Evolutionary conservation across 2,888 invertebrate species (phyloP), one percentile per base, ranked within the genome.

Genomic region (Cryptocheilus praepositus): DNA sequence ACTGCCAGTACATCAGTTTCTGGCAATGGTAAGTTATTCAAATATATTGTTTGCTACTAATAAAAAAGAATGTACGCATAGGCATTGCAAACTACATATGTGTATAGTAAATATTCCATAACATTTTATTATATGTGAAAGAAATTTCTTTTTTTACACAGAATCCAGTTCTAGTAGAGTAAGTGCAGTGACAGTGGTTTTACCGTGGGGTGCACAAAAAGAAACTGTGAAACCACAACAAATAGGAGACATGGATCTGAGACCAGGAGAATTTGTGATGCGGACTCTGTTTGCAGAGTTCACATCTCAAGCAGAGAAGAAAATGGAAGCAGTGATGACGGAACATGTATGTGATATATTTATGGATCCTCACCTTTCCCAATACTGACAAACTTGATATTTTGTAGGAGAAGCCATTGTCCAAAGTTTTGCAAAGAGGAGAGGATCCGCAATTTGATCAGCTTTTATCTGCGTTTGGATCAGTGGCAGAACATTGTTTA

Each of bases 401-500:
- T 19, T 58, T 67, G 67, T 83, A 96, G 93, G 99, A 99, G 86
- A 96, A 96, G 86, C 95, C 96, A n/a, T 89, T 99, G 45, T 96
- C 97, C 28, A 99, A 99, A 91, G 93, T 97, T 1, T 89, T 99
- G 63, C 98, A 98, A 90, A 92, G 98, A 74, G 98, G 98, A 11
- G 99, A 99, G 90, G 99, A 99, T 90, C 90, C 94, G 8, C 96
- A 97, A 79, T 95, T 99, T 85, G 99, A 99, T 89, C 97, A 98
- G 89, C 91, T 99, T 51, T 90, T 98, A 55, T 95, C 94, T 59
- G 96, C 98, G 0, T 94, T 99, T 83, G 97, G 98, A 16, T 95
- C 96, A 11, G 97, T 98, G 2, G 97, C 98, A 0, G 99, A 99
- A 87, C 98, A 99, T 88, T 98, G 98, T 89, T 90, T 99, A 74